Evolutionary conservation across 2,113 vertebrate genomes (phyloP).

Genomic region (Triplophysa tibetana): DNA sequence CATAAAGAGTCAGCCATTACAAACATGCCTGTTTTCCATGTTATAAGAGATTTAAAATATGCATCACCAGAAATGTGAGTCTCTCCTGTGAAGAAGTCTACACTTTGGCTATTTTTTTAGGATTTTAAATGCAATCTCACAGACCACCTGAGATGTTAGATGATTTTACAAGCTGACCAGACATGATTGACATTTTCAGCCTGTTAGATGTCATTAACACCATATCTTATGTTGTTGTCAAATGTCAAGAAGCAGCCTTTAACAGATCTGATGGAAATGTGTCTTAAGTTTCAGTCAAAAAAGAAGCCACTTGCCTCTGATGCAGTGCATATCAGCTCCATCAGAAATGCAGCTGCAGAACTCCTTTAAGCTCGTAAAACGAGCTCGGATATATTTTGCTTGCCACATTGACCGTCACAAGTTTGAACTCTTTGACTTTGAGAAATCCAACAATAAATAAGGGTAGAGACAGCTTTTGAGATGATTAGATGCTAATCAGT

Average conservation of each 20-base stretch:
- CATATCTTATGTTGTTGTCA: not conserved
- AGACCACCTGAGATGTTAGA: not conserved
- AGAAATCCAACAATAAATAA: not conserved
- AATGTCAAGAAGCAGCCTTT: not conserved
- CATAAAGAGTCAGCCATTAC: not conserved
- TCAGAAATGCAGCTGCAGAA: not conserved
- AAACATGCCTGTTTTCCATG: not conserved
- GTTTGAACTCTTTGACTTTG: not conserved
- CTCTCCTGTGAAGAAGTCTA: not conserved
- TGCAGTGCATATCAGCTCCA: not conserved
- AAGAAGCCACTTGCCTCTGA: not conserved
- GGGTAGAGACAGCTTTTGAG: not conserved
- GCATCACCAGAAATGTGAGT: not conserved
- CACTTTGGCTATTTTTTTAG: not conserved
- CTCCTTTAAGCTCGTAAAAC: not conserved
- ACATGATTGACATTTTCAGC: slow-evolving; percentile 5
- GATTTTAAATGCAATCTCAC: not conserved
- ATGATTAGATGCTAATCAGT: slow-evolving; percentile 1
- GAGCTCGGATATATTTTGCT: not conserved
- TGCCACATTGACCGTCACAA: not conserved
- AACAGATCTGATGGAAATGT: not conserved
- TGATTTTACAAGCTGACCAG: not conserved
- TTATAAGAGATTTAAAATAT: not conserved
- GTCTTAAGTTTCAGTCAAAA: not conserved
- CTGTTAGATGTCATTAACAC: not conserved